Conservation (phyloP, 2,888 invertebrate genomes). For the Agonopterix alstromeriana region DNA sequence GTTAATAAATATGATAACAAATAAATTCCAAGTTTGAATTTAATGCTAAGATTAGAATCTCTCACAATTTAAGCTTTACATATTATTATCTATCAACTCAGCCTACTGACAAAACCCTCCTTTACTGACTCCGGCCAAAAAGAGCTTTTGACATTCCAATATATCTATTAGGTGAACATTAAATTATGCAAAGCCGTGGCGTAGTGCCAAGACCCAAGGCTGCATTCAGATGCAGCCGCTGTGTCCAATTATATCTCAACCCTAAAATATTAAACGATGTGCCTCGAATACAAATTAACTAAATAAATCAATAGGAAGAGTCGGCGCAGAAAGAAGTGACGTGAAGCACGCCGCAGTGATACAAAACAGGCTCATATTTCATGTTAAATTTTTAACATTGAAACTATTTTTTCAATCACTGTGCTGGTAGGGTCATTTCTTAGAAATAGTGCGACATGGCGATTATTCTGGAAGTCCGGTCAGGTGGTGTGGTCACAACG, state of each 20-base stretch:
- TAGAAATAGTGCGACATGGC: no score
- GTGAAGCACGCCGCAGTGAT: neutral
- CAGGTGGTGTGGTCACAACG: no score
- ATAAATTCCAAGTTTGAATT: no score
- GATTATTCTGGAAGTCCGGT: no score
- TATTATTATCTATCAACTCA: neutral
- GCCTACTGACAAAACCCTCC: neutral
- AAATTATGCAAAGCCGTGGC: slow-evolving; percentile 63
- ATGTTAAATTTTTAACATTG: no score
- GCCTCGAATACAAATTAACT: slow-evolving; percentile 55
- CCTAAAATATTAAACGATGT: slow-evolving; percentile 66
- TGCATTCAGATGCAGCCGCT: slow-evolving; percentile 60
- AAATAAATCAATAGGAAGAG: slow-evolving; percentile 43
- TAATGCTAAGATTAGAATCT: no score
- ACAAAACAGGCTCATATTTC: no score
- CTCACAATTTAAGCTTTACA: no score
- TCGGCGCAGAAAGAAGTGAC: slow-evolving; percentile 11
- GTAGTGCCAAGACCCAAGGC: slow-evolving; percentile 51
- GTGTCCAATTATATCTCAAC: slow-evolving; percentile 69
- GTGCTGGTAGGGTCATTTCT: no score
- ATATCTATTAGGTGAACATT: slow-evolving; percentile 48
- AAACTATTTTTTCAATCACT: no score
- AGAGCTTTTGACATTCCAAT: slow-evolving; percentile 23
- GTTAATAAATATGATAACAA: no score
- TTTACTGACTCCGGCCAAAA: neutral